Percentiles rank a stretch among this genome's conserved stretches.
Conservation (phyloP, 53 echinoderm and acorn worm species). For the Stichopus horrens region DNA sequence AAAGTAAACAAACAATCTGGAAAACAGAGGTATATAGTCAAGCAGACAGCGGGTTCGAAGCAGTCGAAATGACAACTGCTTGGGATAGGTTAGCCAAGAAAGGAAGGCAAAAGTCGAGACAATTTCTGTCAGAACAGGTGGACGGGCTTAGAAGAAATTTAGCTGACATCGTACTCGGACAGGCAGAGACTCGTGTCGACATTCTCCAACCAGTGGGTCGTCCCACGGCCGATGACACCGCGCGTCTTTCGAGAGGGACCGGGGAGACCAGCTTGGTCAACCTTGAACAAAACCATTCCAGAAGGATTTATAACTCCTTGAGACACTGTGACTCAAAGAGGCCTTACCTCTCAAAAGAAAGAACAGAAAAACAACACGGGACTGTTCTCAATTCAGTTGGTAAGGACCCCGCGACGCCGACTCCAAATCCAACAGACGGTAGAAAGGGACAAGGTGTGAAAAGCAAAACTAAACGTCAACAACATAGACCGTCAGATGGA, state of each 20-base stretch:
- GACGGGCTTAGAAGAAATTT: slow-evolving; percentile 7
- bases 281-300: slow-evolving; percentile 19
- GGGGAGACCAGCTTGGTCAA: background rate
- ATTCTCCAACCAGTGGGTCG: background rate
- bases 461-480: background rate
- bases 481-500: background rate
- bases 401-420: background rate
- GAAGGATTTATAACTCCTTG: slow-evolving; percentile 13
- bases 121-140: background rate
- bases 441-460: background rate
- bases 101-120: background rate
- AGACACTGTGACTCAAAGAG: slow-evolving; percentile 4
- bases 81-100: background rate
- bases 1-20: too few relatives aligned
- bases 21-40: background rate
- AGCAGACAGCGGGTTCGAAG: background rate
- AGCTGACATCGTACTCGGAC: slow-evolving; percentile 32
- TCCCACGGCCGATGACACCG: background rate
- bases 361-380: background rate
- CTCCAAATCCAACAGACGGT: background rate
- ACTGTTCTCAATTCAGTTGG: background rate
- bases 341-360: background rate
- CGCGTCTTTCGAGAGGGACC: background rate
- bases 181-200: background rate
- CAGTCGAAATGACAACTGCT: slow-evolving; percentile 17